Base-by-base conservation (phyloP, 2,888 invertebrate species). In the Caenorhabditis imperialis region DNA sequence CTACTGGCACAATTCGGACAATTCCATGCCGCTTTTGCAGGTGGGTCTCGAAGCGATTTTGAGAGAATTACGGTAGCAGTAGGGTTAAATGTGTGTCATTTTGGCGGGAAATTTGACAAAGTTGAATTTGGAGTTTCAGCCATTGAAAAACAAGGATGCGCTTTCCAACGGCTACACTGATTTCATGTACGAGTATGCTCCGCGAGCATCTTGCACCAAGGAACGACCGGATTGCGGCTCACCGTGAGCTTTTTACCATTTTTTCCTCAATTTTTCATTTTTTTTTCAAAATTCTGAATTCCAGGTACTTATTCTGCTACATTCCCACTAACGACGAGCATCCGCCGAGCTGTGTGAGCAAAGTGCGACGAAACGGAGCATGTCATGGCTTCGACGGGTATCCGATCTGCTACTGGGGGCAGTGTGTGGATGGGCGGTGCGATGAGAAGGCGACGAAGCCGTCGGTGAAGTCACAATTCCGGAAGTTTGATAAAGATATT, bases 261-360 rank as follows among this genome's bases (percentile, higher is more conserved):
- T 16, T 22, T 45, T 1, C 0, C 23, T 20, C n/a, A 23, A 45
- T 20, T 2, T 42, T 37, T 30, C 14, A 38, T 7, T n/a, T 20
- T 23, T 30, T 30, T 7, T 7, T 30, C 7, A 30, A 30, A 10
- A n/a, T 10, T 30, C 6, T 10, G 7, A 30, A 30, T 61, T 78
- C 35, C 70, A 85, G 84, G 47, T 85, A 81, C 62, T 69, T 86
- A 6, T 85, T 84, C 80, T 87, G 87, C 70, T 79, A 84, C 73
- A 69, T 77, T 35, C 76, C 77, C 22, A 35, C 63, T 69, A 48
- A 67, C 42, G 65, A 51, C 2, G 67, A 63, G 1, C 71, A 74
- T 30, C 50, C 50, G 22, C 77, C 82, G 18, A 62, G 62, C 23
- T 85, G 85, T 72, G 67, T 83, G 63, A 78, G 83, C 25, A 86